These are phyloP conservation scores for Caenorhabditis macrosperma DNA, from an alignment of 2,888 invertebrate genomes.

Conservation along the genomic window DNA sequence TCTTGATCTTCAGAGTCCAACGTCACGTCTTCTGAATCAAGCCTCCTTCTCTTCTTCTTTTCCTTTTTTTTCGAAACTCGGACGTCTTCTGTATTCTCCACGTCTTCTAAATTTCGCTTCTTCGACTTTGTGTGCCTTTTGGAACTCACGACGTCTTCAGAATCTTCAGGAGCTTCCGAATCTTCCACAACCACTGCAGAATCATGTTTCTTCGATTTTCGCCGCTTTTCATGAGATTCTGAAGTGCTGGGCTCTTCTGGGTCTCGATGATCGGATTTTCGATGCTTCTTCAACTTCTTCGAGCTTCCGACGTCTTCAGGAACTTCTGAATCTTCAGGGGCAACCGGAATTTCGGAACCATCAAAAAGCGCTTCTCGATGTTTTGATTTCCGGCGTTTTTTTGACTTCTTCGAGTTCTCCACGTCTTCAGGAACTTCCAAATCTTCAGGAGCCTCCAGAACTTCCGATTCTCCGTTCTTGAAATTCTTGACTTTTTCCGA, in stretches of 20 bases:
- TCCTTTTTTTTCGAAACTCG: neutral
- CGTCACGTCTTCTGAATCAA: neutral
- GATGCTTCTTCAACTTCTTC: neutral
- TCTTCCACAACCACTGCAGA: neutral
- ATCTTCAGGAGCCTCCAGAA: too few species aligned
- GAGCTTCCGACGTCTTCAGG: neutral
- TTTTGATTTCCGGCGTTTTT: too few species aligned
- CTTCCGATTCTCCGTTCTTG: too few species aligned
- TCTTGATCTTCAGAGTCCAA: neutral
- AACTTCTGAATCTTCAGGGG: slow-evolving; percentile 12
- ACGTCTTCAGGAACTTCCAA: too few species aligned
- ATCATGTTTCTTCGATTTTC: neutral
- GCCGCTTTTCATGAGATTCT: neutral
- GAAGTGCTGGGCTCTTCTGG: neutral
- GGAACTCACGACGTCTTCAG: neutral
- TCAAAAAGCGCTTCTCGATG: too few species aligned
- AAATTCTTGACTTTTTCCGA: too few species aligned
- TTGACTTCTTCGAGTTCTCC: too few species aligned
- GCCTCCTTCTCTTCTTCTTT: slow-evolving; percentile 1
- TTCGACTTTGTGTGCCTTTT: neutral
- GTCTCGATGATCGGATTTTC: neutral
- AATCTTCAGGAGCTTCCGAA: neutral
- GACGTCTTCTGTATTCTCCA: slow-evolving; percentile 3
- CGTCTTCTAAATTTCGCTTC: neutral
- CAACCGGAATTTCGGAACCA: too few species aligned